Percentiles rank a stretch among this genome's conserved stretches.
Evolutionary conservation across 2,113 vertebrate genomes (phyloP).

Genomic region (Epinephelus cyanopodus): DNA sequence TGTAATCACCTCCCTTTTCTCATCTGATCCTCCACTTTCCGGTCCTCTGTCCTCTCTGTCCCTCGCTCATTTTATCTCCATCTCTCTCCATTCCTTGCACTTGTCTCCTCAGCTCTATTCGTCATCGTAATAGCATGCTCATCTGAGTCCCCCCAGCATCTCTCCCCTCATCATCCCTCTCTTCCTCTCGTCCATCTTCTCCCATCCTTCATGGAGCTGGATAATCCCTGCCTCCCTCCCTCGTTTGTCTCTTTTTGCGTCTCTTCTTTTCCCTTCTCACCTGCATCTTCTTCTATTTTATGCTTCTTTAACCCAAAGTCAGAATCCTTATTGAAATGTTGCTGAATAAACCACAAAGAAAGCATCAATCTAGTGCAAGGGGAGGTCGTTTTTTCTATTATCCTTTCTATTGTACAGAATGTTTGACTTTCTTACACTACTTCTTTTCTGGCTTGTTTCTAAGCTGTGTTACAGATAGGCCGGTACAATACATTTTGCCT

Average conservation of each 20-base stretch:
- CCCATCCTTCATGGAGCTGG: conserved; percentile 39
- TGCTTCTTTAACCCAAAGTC: conserved; percentile 15
- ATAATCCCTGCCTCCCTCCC: conserved; percentile 60
- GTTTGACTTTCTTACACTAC: background rate
- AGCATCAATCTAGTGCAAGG: background rate
- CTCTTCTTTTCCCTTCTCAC: background rate
- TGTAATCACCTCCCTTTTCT: conserved; percentile 18
- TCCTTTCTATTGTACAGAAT: background rate
- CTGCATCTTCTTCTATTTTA: conserved; percentile 11
- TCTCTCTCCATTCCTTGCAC: conserved; percentile 46
- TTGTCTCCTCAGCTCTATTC: conserved; percentile 46
- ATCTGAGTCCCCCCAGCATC: conserved; percentile 50
- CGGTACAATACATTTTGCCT: background rate
- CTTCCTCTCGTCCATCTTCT: conserved; percentile 53
- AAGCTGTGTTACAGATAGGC: background rate
- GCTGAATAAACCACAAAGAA: conserved; percentile 14
- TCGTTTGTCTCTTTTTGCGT: conserved; percentile 54
- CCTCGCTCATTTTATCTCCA: conserved; percentile 43
- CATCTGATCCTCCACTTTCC: conserved; percentile 9
- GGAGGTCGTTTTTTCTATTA: background rate
- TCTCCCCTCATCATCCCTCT: conserved; percentile 56
- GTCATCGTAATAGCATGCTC: conserved; percentile 66
- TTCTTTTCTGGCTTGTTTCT: conserved; percentile 17
- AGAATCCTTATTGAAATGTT: conserved; percentile 6
- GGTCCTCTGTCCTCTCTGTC: background rate